A percentile compares a stretch with the other conserved stretches of the same genome.
Evolutionary conservation across 1,140 invertebrate genomes (phyloP).

Genomic region (Galleria mellonella): DNA sequence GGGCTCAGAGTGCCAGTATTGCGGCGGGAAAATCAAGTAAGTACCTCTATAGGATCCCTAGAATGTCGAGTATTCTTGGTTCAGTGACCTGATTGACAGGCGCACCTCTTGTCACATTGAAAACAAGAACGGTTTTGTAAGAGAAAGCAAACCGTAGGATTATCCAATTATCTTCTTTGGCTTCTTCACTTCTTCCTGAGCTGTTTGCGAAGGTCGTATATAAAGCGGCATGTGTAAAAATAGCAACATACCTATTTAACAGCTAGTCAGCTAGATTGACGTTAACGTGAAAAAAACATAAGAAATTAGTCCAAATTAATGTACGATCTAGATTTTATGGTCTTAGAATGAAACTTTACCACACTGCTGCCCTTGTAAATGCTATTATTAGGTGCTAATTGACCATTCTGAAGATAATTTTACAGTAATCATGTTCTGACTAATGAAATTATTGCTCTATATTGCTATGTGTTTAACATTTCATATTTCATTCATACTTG

Average conservation of each 20-base stretch:
- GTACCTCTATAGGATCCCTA: conserved; percentile 31
- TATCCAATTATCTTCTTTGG: conserved; percentile 69
- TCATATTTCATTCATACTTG: too few relatives aligned
- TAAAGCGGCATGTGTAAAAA: too few relatives aligned
- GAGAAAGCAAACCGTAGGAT: conserved; percentile 52
- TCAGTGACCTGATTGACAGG: conserved; percentile 65
- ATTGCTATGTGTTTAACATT: too few relatives aligned
- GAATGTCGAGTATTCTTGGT: conserved; percentile 22
- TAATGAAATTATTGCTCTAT: too few relatives aligned
- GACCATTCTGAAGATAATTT: too few relatives aligned
- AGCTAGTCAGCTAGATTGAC: not conserved
- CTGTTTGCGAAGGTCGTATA: conserved; percentile 35
- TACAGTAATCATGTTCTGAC: too few relatives aligned
- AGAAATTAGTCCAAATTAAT: not conserved
- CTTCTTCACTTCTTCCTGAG: conserved; percentile 50
- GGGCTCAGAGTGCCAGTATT: conserved; percentile 90
- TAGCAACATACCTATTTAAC: too few relatives aligned
- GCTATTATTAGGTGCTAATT: too few relatives aligned
- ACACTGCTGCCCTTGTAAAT: too few relatives aligned
- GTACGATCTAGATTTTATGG: not conserved
- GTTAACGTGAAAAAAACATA: conserved; percentile 10
- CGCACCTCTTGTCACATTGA: conserved; percentile 27
- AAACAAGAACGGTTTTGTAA: conserved; percentile 40
- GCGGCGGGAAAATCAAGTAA: conserved; percentile 94
- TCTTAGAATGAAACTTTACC: too few relatives aligned